phyloP scores from a whole-genome alignment of 1,140 invertebrate species.

The Oryctes rhinoceros region DNA sequence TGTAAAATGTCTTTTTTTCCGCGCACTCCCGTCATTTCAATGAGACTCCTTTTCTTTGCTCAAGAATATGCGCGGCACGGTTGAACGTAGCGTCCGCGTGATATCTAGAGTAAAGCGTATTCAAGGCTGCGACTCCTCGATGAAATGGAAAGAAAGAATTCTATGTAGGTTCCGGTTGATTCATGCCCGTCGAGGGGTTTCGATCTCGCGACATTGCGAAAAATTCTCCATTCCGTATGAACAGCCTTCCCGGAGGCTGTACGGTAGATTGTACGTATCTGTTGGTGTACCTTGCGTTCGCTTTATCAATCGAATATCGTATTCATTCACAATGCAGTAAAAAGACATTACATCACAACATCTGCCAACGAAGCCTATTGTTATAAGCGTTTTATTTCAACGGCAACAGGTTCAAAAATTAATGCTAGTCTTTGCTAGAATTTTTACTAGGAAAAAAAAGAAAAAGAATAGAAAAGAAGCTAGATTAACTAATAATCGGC shows the following conservation, averaged over 20 bases:
- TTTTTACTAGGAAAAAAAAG: no score
- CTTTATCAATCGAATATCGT: background rate
- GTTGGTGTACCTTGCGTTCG: background rate
- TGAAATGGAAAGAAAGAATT: background rate
- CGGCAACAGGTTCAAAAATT: no score
- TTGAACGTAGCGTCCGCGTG: background rate
- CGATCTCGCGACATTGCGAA: background rate
- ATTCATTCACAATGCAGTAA: no score
- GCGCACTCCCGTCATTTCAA: background rate
- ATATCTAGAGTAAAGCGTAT: background rate
- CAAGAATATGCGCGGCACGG: no score
- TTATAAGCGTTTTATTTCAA: no score
- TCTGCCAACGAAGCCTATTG: no score
- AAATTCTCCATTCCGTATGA: background rate
- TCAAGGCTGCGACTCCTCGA: background rate
- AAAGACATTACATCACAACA: no score
- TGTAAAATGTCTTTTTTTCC: background rate
- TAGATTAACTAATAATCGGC: no score
- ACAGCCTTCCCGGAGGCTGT: background rate
- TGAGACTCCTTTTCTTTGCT: background rate
- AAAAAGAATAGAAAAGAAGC: no score
- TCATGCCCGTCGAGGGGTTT: background rate
- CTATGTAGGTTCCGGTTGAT: constrained; percentile 10
- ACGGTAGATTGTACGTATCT: background rate
- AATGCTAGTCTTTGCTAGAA: no score